Conservation (phyloP, 2,888 invertebrate genomes). For the Chydorus sphaericus region DNA sequence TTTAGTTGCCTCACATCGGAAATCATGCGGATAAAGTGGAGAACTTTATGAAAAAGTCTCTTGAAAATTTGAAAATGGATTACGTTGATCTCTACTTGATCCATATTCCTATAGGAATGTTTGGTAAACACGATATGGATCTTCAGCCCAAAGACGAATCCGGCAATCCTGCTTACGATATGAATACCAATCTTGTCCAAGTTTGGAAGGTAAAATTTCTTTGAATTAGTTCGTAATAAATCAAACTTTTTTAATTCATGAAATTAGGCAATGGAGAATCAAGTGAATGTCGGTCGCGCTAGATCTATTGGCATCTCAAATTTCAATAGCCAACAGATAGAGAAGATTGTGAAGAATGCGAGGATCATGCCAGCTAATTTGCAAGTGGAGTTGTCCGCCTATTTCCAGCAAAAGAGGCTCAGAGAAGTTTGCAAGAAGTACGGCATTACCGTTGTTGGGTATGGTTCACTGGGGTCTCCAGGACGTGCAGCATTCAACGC, state of each 20-base stretch:
- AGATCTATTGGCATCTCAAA: slow-evolving; percentile 76
- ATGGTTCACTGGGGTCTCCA: slow-evolving; percentile 10
- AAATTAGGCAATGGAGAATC: slow-evolving; percentile 46
- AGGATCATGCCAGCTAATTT: slow-evolving; percentile 34
- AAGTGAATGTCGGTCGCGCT: slow-evolving; percentile 49
- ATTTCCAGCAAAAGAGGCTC: slow-evolving; percentile 55
- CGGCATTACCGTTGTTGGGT: slow-evolving; percentile 5
- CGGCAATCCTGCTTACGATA: slow-evolving; percentile 32
- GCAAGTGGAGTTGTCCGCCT: slow-evolving; percentile 60
- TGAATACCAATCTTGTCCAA: slow-evolving; percentile 49
- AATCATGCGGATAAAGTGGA: slow-evolving; percentile 17
- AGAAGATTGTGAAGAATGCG: slow-evolving; percentile 42
- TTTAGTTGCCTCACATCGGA: slow-evolving; percentile 22
- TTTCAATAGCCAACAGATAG: slow-evolving; percentile 56
- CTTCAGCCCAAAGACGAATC: background rate
- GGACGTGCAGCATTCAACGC: background rate
- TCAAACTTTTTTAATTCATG: too few relatives aligned
- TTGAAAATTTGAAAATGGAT: slow-evolving; percentile 25
- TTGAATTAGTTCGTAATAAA: slow-evolving; percentile 3
- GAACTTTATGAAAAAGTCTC: slow-evolving; percentile 20
- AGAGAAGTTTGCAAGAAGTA: slow-evolving; percentile 42
- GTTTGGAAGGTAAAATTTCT: slow-evolving; percentile 69
- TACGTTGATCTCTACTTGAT: slow-evolving; percentile 32
- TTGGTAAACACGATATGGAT: slow-evolving; percentile 9
- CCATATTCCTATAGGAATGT: slow-evolving; percentile 26